Conservation (phyloP, 2,113 vertebrate species). For the Sprattus sprattus region DNA sequence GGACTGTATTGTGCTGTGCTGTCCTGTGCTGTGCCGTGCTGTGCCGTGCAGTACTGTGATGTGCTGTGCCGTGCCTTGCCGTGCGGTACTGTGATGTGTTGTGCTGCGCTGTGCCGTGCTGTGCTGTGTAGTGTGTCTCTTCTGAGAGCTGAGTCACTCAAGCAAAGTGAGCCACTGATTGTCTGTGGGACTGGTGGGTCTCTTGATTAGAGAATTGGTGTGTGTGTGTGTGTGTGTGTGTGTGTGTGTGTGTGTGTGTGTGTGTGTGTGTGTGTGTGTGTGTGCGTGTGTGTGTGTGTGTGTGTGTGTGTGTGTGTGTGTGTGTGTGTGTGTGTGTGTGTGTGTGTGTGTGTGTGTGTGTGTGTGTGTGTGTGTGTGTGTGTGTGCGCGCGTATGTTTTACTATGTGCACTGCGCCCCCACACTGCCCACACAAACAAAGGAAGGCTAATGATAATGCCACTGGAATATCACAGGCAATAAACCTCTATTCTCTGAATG, state of each 20-base stretch:
- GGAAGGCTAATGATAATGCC: background rate
- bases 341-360: background rate
- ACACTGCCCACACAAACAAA: background rate
- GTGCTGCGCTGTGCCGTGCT: background rate
- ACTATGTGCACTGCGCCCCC: background rate
- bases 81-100: background rate
- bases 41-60: background rate
- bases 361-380: background rate
- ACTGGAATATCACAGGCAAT: background rate
- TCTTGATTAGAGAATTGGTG: background rate
- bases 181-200: conserved; percentile 9
- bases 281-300: background rate
- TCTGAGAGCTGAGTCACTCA: background rate
- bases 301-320: background rate
- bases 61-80: background rate
- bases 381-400: background rate
- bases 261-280: background rate
- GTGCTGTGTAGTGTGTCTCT: background rate
- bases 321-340: background rate
- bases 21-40: background rate
- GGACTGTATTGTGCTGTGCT: background rate
- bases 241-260: background rate
- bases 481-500: conserved; percentile 5
- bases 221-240: background rate
- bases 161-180: background rate